Evolutionary conservation across 2,888 invertebrate species (phyloP).

Genomic region (Lamellibrachia columna): DNA sequence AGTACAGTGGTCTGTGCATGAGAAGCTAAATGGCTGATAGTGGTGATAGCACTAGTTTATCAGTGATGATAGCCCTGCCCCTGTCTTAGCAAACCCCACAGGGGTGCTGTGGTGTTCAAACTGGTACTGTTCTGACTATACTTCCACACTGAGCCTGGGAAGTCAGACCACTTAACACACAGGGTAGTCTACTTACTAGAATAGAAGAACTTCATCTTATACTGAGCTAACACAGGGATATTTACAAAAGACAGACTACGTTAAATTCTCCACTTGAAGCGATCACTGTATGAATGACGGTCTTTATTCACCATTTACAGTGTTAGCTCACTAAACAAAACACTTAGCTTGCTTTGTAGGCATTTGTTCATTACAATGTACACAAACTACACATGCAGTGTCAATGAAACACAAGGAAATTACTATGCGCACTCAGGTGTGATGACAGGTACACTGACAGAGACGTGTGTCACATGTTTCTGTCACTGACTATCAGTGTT

Average conservation of each 20-base stretch:
- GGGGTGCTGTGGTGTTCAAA: neutral
- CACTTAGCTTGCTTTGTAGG: slow-evolving; percentile 4
- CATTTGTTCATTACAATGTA: neutral
- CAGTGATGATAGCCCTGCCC: neutral
- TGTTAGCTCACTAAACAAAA: slow-evolving; percentile 9
- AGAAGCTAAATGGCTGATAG: neutral
- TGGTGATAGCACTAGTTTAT: neutral
- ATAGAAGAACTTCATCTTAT: neutral
- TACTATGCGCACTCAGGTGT: neutral
- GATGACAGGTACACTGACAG: neutral
- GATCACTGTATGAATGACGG: neutral
- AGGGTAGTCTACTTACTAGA: neutral
- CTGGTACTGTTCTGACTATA: neutral
- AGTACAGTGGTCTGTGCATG: neutral
- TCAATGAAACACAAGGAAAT: neutral
- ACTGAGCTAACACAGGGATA: neutral
- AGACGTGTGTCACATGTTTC: neutral
- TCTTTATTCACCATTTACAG: neutral
- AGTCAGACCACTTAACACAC: neutral
- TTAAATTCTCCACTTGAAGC: neutral
- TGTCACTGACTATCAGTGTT: neutral
- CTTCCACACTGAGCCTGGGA: slow-evolving; percentile 2
- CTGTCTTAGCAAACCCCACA: neutral
- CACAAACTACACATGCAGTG: neutral
- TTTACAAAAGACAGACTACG: neutral